phyloP scores from a whole-genome alignment of 2,113 vertebrate genomes.

The Pardalotus punctatus region DNA sequence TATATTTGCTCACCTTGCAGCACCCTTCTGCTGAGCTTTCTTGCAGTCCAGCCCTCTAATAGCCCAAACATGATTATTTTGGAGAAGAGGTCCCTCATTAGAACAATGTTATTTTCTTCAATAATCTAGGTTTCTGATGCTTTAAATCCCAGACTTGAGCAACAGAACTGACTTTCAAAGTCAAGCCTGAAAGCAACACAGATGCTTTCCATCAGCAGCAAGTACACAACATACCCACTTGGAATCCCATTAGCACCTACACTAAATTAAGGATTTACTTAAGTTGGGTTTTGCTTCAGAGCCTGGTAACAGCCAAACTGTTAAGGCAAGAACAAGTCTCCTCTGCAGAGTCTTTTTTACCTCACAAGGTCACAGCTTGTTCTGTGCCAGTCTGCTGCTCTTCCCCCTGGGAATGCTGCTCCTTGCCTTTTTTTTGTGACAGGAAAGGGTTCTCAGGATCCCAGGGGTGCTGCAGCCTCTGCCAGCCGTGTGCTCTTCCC shows the following conservation, averaged over 20 bases:
- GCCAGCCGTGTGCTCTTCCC: background rate
- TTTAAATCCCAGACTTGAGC: slow-evolving; percentile 21
- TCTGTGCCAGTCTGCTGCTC: background rate
- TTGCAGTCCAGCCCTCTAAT: background rate
- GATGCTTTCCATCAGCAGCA: slow-evolving; percentile 62
- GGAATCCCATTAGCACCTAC: slow-evolving; percentile 61
- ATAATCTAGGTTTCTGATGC: background rate
- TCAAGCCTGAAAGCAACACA: slow-evolving; percentile 53
- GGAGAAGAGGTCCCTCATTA: background rate
- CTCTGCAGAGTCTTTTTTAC: background rate
- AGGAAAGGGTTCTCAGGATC: background rate
- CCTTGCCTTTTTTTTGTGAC: background rate
- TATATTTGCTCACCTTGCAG: background rate
- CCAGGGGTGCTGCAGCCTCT: background rate
- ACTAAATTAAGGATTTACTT: slow-evolving; percentile 54
- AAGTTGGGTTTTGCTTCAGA: slow-evolving; percentile 30
- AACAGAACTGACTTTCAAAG: slow-evolving; percentile 21
- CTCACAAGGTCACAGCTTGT: background rate
- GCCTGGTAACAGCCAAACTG: slow-evolving; percentile 36
- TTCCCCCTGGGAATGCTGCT: background rate
- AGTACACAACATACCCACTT: slow-evolving; percentile 61
- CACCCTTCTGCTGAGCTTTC: background rate
- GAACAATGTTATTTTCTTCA: background rate
- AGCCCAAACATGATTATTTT: background rate
- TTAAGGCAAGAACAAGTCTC: background rate